phyloP scores from a whole-genome alignment of 2,888 invertebrate species.

The Chrysolina americana region DNA sequence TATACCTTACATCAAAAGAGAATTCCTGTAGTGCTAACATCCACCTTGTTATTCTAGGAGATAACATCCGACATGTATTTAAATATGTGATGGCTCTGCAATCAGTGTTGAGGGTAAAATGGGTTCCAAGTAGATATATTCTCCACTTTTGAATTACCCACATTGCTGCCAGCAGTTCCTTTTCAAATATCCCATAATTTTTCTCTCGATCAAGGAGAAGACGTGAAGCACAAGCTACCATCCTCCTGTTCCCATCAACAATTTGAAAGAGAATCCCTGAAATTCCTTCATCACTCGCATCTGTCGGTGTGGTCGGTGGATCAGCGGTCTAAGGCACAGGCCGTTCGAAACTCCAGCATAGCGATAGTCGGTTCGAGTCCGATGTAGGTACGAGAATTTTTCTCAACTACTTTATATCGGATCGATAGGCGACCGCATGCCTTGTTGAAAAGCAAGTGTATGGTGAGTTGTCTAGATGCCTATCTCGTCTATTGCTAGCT shows the following conservation, averaged over 20 bases:
- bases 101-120: not conserved
- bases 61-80: not conserved
- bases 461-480: too few relatives aligned
- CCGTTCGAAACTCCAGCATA: too few relatives aligned
- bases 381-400: too few relatives aligned
- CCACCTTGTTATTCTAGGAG: not conserved
- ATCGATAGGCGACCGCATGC: too few relatives aligned
- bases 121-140: not conserved
- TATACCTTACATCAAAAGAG: not conserved
- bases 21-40: not conserved
- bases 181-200: not conserved
- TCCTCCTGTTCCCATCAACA: not conserved
- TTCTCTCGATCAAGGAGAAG: constrained; percentile 7
- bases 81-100: not conserved
- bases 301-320: too few relatives aligned
- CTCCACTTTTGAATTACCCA: not conserved
- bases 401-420: too few relatives aligned
- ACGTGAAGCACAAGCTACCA: constrained; percentile 7
- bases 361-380: too few relatives aligned
- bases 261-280: not conserved
- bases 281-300: constrained; percentile 32
- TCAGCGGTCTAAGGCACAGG: too few relatives aligned
- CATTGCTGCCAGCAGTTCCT: not conserved
- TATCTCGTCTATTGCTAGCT: too few relatives aligned
- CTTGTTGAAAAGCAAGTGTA: too few relatives aligned